Conservation (phyloP, 2,888 invertebrate species). For the Plagodis dolabraria region DNA sequence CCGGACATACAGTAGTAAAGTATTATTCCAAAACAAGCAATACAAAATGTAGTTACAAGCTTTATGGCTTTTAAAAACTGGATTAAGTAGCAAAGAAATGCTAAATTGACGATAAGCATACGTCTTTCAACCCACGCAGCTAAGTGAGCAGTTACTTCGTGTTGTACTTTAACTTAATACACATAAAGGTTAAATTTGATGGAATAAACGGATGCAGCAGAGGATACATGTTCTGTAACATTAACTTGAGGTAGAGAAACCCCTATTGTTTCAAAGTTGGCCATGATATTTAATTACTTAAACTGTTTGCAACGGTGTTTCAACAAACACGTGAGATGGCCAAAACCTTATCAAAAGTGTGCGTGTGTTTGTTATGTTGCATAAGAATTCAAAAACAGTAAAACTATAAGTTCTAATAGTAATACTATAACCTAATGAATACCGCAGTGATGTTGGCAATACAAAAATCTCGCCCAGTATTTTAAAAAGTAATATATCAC, state of each 20-base stretch:
- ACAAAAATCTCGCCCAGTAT: too few relatives aligned
- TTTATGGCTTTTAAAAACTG: conserved; percentile 78
- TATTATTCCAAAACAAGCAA: conserved; percentile 62
- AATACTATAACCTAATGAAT: conserved; percentile 52
- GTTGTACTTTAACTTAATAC: conserved; percentile 46
- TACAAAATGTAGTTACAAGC: conserved; percentile 75
- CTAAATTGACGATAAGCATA: conserved; percentile 80
- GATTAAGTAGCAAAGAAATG: conserved; percentile 82
- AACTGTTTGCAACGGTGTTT: conserved; percentile 11
- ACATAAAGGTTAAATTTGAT: conserved; percentile 45
- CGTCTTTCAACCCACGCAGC: conserved; percentile 77
- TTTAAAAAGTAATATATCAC: too few relatives aligned
- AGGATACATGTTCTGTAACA: conserved; percentile 25
- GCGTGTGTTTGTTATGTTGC: conserved; percentile 17
- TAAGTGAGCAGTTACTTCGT: conserved; percentile 16
- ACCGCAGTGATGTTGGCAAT: too few relatives aligned
- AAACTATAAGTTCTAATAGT: conserved; percentile 40
- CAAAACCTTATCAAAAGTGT: conserved; percentile 10
- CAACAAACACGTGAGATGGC: conserved; percentile 1
- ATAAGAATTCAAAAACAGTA: conserved; percentile 31
- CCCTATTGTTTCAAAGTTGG: conserved; percentile 35
- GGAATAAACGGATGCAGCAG: conserved; percentile 17
- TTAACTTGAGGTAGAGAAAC: conserved; percentile 34
- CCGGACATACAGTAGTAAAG: conserved; percentile 40
- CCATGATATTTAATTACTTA: conserved; percentile 26